Base-by-base conservation (phyloP, 1,140 invertebrate genomes). In the Protaetia brevitarsis region DNA sequence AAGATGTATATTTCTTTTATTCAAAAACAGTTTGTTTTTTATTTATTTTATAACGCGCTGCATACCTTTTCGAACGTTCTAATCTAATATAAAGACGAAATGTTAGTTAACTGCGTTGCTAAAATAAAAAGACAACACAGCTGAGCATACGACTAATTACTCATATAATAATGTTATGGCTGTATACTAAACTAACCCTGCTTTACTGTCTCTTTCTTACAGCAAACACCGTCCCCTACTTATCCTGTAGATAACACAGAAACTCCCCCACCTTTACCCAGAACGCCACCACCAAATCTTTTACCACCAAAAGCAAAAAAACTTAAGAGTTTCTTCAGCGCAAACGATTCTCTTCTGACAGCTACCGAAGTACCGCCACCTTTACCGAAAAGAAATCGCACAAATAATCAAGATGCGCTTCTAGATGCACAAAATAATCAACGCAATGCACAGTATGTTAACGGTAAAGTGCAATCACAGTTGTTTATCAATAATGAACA, bases 131-230 rank as follows among this genome's bases (percentile, higher is more conserved):
- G n/a, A n/a, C n/a, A n/a, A n/a, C n/a, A n/a, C n/a, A n/a, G n/a
- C n/a, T n/a, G n/a, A n/a, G n/a, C n/a, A n/a, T n/a, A n/a, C n/a
- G n/a, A n/a, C n/a, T n/a, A n/a, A n/a, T n/a, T n/a, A n/a, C n/a
- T n/a, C n/a, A n/a, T n/a, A n/a, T n/a, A n/a, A n/a, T n/a, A n/a
- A n/a, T n/a, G n/a, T n/a, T n/a, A 34, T 45, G 41, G 41, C 41
- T 45, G 41, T 45, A 45, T 45, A 45, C 13, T 45, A 51, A 66
- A 74, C 70, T 74, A 74, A 74, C 73, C 68, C 66, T 70, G 73
- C 73, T 74, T 73, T 72, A 72, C 74, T 76, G 69, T 73, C 74
- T 76, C 69, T 77, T 68, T 75, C 77, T 79, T 78, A 72, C 73
- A 73, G 77, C 76, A 72, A 36, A 73, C 72, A 68, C 70, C 72